Base-by-base conservation (phyloP, 2,113 vertebrate genomes). In the Lepus americanus region DNA sequence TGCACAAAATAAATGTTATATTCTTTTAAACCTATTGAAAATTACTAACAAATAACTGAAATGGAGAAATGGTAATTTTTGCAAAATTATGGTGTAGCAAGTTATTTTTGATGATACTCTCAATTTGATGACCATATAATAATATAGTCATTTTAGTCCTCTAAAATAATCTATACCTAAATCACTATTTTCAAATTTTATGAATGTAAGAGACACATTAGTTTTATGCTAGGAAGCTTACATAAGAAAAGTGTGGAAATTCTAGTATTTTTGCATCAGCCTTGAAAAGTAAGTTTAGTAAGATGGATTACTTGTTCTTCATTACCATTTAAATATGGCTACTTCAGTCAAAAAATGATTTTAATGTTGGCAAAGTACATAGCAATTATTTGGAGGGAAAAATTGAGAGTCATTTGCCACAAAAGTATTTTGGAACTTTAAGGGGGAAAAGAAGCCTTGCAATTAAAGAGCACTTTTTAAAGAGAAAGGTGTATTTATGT, bases 401-500 rank as follows among this genome's bases (percentile, higher is more conserved):
- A 39, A 33, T 8, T 19, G 19, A 93, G 6, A 69, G 51, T 92
- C 12, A 16, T 85, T 59, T 96, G 31, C 55, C 36, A 83, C 39
- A 93, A 59, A 96, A 80, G 16, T 79, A 87, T 80, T 94, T 91
- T 20, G 95, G 89, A 94, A 87, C 67, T 90, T 81, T 84, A 87
- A 76, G 7, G 8, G 36, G 1, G 36, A 69, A 72, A 72, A 87
- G 72, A 74, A 90, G 2, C n/a, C 22, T 64, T 94, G 11, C 69
- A 95, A 94, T 95, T 96, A 95, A 95, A 96, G 49, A 83, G 22
- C n/a, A 86, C 49, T 87, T 12, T 93, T 94, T 89, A 49, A 89
- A 84, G 9, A 85, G 80, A 78, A 95, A 95, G 44, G 16, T 94
- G 36, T 85, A 93, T 72, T 96, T 97, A 96, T 94, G 96, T 95